Conservation (phyloP, 1,140 invertebrate genomes). For the Caenorhabditis tropicalis region DNA sequence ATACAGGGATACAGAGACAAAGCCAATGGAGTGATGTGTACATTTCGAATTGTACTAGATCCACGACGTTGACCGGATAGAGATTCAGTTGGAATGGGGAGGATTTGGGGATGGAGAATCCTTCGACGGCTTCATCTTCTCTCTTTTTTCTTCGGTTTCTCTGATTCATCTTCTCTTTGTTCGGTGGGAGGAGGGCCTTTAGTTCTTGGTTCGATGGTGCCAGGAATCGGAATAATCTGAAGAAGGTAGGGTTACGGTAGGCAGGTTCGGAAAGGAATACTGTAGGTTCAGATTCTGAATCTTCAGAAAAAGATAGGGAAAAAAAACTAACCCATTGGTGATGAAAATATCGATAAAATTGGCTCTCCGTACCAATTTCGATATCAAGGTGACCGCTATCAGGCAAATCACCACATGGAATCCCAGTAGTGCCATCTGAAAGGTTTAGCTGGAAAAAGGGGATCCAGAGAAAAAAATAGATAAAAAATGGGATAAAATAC, state of each 20-base stretch:
- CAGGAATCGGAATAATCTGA: conserved; percentile 47
- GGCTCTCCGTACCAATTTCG: conserved; percentile 2
- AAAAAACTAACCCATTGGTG: conserved; percentile 17
- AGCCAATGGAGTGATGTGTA: conserved; percentile 52
- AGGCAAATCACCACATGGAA: conserved; percentile 50
- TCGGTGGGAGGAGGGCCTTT: conserved; percentile 43
- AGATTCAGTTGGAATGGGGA: conserved; percentile 33
- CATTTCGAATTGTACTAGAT: conserved; percentile 47
- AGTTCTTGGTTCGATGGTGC: conserved; percentile 52
- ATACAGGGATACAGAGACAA: conserved; percentile 46
- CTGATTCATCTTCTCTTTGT: conserved; percentile 19
- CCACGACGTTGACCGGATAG: conserved; percentile 9
- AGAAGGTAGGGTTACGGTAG: background rate
- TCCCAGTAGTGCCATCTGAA: conserved; percentile 44
- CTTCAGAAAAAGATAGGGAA: background rate
- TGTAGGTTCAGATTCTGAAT: background rate
- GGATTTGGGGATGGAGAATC: conserved; percentile 50
- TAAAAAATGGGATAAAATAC: background rate
- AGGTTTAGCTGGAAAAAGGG: background rate
- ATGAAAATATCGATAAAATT: conserved; percentile 43
- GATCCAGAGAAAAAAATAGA: background rate
- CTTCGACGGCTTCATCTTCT: conserved; percentile 50
- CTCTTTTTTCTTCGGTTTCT: conserved; percentile 25
- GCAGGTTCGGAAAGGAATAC: too few species aligned
- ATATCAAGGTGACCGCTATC: conserved; percentile 31